Evolutionary conservation across 64 coral and sea anemone genomes (phyloP), one percentile per base, ranked within the genome.

Genomic region (Montipora foliosa): DNA sequence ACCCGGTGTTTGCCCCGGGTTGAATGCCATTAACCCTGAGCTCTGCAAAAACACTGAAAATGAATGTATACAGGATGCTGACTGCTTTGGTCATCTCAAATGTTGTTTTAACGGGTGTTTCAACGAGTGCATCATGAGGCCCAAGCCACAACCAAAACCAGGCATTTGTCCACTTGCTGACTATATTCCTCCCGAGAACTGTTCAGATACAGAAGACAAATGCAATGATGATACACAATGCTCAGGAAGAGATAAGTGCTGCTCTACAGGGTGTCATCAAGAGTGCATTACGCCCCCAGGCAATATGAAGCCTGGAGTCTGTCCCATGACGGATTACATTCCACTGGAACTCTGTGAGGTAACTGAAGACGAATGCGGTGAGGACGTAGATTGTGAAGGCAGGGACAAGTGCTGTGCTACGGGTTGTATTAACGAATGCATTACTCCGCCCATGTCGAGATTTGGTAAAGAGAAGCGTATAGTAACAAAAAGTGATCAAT

Each of bases 1-100:
- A 74, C 84, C 92, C 3, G 92, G 92, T 44, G 78, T 52, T 14
- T 93, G 92, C 47, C 92, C 84, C 21, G 55, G 9, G 19, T 4
- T 45, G n/a, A 51, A 71, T 71, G 66, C 62, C 17, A 71, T 72
- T n/a, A 20, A 86, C 50, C 82, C 82, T 71, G 48, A 77, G 25
- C 60, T 90, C 9, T 93, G 92, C 16, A 93, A 88, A 70, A 80
- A 9, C 4, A 93, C 84, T 16, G 79, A 25, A 72, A 47, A 88
- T 80, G 92, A 93, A 81, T 93, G 92, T 29, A 59, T 73, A 22
- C 64, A 20, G 51, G 92, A 93, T 81, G 83, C 20, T 16, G 92
- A 93, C 64, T 93, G 92, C 76, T 93, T 73, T 74, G 92, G 92
- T 72, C 82, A 49, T 2, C 75, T 77, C 46, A 93, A 93, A 49